Conservation (phyloP, 1,140 invertebrate genomes). For the Brachystomella parvula region DNA sequence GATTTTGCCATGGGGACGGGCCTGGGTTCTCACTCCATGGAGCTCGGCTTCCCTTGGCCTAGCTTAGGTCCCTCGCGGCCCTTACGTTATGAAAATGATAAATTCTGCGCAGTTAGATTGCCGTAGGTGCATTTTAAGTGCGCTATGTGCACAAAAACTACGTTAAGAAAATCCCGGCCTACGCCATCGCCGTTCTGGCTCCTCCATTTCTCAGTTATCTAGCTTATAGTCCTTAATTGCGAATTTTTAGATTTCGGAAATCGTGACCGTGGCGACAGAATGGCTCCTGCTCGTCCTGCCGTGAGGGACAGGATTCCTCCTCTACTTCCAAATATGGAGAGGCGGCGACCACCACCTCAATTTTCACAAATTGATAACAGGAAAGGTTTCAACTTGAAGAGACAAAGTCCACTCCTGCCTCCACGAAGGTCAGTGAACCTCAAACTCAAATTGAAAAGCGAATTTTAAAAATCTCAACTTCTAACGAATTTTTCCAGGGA, state of each 20-base stretch:
- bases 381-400: neutral
- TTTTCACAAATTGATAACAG: neutral
- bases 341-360: neutral
- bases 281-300: constrained; percentile 18
- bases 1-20: no score
- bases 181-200: neutral
- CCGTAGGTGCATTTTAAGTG: neutral
- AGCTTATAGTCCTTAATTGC: neutral
- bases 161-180: neutral
- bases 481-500: neutral
- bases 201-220: neutral
- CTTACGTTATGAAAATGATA: neutral
- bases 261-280: constrained; percentile 21
- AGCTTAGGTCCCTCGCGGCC: no score
- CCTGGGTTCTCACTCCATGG: no score
- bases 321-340: neutral
- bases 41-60: no score
- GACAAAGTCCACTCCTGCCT: neutral
- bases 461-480: neutral
- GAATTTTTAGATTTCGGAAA: constrained; percentile 3
- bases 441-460: constrained; percentile 4
- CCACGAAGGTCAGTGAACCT: neutral
- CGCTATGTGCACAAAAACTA: neutral
- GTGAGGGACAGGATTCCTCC: constrained; percentile 14
- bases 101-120: neutral